Conservation (phyloP, 2,113 vertebrate genomes). For the Dissostichus mawsoni region DNA sequence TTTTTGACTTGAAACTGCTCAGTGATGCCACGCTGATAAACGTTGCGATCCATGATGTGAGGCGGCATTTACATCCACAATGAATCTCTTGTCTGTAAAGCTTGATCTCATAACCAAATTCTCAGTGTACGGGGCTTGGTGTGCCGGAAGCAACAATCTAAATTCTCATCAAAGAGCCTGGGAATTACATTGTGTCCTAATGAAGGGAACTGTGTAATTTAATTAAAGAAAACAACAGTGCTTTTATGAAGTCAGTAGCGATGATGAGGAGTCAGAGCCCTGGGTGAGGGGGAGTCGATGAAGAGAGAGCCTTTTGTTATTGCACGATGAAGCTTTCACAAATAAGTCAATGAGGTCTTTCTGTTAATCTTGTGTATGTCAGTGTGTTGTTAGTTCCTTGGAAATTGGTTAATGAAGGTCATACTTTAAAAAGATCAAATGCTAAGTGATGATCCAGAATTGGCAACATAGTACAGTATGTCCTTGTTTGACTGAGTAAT, state of each 20-base stretch:
- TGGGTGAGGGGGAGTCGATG: conserved; percentile 18
- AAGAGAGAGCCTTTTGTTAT: conserved; percentile 17
- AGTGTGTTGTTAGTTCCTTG: neutral
- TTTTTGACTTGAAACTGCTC: conserved; percentile 53
- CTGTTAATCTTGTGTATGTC: conserved; percentile 16
- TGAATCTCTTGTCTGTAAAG: conserved; percentile 43
- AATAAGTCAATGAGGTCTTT: conserved; percentile 34
- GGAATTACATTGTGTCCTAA: conserved; percentile 46
- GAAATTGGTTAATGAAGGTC: conserved; percentile 7
- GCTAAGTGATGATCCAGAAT: conserved; percentile 10
- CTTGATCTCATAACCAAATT: conserved; percentile 28
- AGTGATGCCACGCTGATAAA: conserved; percentile 47
- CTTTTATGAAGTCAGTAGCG: conserved; percentile 24
- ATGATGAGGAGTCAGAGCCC: conserved; percentile 29
- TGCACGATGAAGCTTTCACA: conserved; percentile 7
- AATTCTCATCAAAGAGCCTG: conserved; percentile 18
- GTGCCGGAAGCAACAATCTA: conserved; percentile 27
- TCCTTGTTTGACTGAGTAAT: neutral
- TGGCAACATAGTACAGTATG: neutral
- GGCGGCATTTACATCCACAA: conserved; percentile 48
- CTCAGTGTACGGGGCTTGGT: neutral
- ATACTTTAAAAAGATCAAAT: conserved; percentile 12
- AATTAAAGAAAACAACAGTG: conserved; percentile 31
- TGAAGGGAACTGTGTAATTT: conserved; percentile 35
- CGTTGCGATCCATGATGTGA: conserved; percentile 11